phyloP scores from a whole-genome alignment of 2,797 vertebrate species.

The Pseudopleuronectes americanus region DNA sequence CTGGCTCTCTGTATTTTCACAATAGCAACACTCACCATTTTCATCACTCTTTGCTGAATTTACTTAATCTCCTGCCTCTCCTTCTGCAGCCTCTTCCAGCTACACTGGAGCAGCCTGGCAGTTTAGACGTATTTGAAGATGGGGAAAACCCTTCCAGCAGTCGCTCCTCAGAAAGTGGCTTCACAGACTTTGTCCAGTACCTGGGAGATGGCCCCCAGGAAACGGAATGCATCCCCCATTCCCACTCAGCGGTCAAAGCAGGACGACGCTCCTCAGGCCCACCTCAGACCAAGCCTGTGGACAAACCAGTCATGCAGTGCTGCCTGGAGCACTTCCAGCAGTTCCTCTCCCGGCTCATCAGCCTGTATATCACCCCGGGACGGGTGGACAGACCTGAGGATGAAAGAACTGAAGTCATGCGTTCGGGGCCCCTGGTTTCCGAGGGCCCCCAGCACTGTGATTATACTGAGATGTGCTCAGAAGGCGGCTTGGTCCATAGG shows the following conservation, averaged over 20 bases:
- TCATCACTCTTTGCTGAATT: not conserved
- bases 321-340: conserved; percentile 96
- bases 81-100: conserved; percentile 51
- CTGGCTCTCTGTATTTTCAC: no score
- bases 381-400: conserved; percentile 65
- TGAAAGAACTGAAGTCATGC: conserved; percentile 67
- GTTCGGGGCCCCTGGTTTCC: conserved; percentile 73
- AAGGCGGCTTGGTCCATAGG: conserved; percentile 72
- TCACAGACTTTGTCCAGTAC: conserved; percentile 97
- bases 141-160: conserved; percentile 85
- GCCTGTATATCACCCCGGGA: conserved; percentile 87
- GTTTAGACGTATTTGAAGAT: conserved; percentile 89
- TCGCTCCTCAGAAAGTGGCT: conserved; percentile 91
- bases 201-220: conserved; percentile 87
- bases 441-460: conserved; percentile 72
- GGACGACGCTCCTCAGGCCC: conserved; percentile 74
- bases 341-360: conserved; percentile 93
- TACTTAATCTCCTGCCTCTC: not conserved
- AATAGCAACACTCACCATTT: no score
- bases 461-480: conserved; percentile 51
- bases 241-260: conserved; percentile 83
- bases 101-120: conserved; percentile 77
- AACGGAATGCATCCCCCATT: conserved; percentile 75
- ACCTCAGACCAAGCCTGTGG: conserved; percentile 83
- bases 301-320: conserved; percentile 97